Conservation (phyloP, 37 sponge, comb jelly and placozoan genomes). For the Tethya wilhelma region DNA sequence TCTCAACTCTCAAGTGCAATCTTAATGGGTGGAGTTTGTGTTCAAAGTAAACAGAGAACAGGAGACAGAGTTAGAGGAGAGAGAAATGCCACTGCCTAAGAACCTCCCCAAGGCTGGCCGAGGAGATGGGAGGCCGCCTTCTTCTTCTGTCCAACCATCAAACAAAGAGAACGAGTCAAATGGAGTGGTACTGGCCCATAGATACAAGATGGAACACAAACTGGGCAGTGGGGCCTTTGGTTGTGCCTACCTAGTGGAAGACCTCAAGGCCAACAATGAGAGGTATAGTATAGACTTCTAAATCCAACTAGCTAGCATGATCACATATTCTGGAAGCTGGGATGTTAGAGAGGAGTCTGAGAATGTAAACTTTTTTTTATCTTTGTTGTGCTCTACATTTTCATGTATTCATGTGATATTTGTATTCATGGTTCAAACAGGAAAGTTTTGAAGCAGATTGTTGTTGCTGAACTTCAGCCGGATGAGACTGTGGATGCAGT, state of each 20-base stretch:
- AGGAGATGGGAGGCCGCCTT: background rate
- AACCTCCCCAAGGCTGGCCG: conserved; percentile 11
- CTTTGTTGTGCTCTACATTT: background rate
- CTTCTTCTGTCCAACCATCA: background rate
- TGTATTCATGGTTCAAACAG: too few species aligned
- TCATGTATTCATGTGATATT: background rate
- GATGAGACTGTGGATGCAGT: conserved; percentile 91
- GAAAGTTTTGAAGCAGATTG: conserved; percentile 88
- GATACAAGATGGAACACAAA: conserved; percentile 62
- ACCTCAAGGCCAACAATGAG: conserved; percentile 60
- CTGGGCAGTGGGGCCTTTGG: conserved; percentile 90
- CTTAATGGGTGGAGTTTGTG: too few species aligned
- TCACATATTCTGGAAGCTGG: background rate
- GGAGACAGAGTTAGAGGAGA: too few species aligned
- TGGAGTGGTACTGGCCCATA: conserved; percentile 39
- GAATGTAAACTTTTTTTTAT: background rate
- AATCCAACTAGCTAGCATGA: background rate
- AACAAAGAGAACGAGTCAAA: background rate
- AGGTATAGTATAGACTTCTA: conserved; percentile 19
- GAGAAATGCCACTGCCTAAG: conserved; percentile 55
- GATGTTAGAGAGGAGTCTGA: background rate
- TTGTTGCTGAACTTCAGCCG: conserved; percentile 73
- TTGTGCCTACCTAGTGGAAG: conserved; percentile 69
- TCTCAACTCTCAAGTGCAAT: too few species aligned
- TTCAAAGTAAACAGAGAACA: too few species aligned